These are phyloP conservation scores for Hyperoplus immaculatus DNA, from an alignment of 2,797 vertebrate genomes.

Conservation along the genomic window DNA sequence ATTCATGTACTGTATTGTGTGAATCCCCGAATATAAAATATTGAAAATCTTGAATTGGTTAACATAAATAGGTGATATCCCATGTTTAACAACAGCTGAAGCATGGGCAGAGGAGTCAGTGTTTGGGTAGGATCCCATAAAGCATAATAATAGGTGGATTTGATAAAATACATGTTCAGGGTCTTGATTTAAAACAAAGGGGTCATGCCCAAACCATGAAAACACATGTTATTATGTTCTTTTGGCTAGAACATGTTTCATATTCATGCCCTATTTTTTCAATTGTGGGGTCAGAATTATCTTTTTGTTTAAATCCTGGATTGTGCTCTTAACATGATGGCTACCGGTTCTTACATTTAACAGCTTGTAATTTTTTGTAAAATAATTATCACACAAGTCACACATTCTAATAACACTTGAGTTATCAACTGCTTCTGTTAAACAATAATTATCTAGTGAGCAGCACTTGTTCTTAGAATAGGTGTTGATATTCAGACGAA, in stretches of 20 bases:
- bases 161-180: too few relatives aligned
- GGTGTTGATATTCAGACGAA: slow-evolving; percentile 18
- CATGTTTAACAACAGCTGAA: too few relatives aligned
- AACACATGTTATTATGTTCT: too few relatives aligned
- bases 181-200: neutral
- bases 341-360: neutral
- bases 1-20: too few relatives aligned
- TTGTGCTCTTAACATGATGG: neutral
- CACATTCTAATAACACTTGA: neutral
- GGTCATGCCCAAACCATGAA: neutral
- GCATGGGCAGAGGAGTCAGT: too few relatives aligned
- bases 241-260: neutral
- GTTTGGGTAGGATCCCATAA: too few relatives aligned
- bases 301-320: neutral
- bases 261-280: neutral
- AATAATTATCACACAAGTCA: neutral
- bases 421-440: neutral
- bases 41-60: too few relatives aligned
- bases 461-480: slow-evolving; percentile 8
- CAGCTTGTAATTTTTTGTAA: neutral
- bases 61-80: too few relatives aligned
- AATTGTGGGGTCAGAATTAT: neutral
- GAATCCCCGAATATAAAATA: too few relatives aligned
- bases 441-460: slow-evolving; percentile 1
- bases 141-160: too few relatives aligned